Base-by-base conservation (phyloP, 2,888 invertebrate genomes). In the Drosophila macrothrix region DNA sequence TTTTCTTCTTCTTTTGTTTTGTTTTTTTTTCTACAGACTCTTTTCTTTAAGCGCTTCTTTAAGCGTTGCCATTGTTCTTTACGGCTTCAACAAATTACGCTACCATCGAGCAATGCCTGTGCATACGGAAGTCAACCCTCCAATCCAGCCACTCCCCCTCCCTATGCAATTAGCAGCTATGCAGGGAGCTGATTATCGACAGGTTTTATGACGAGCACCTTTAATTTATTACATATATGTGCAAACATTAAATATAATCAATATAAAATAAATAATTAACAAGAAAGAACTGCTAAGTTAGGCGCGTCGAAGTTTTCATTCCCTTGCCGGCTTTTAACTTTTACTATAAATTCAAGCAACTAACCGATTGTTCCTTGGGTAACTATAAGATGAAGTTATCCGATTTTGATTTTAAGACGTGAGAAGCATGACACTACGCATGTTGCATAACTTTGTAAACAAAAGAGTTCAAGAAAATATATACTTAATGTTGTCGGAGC, bases 71-170 rank as follows among this genome's bases (percentile, higher is more conserved):
- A 67, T 71, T 65, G 70, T 66, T 60, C 56, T 67, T 62, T 50
- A 61, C 39, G 35, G 74, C 54, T 66, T 56, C 43, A 82, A 63
- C 77, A 70, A 84, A 83, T 83, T 73, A 74, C 62, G 39, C 60
- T 59, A 63, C 69, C 72, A 83, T 79, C 77, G 63, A 75, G 82
- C 84, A 73, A 67, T 69, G 55, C 16, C 25, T 58, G 78, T 58
- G 69, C 54, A 78, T 64, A 63, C 86, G 83, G 86, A 83, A 83
- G 85, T 69, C 39, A 39, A 39, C 41, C 56, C 72, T 49, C 50
- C 6, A 29, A 28, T 28, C 41, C 62, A 22, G 46, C 22, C 14
- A 1, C 0, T 35, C 25, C 4, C 14, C 0, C 16, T 7, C 16
- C 25, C 25, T 9, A 9, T 46, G 46, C 25, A 46, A 46, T 46